A percentile compares a stretch with the other conserved stretches of the same genome.
Evolutionary conservation across 2,113 vertebrate species (phyloP).

Genomic region (Saimiri boliviensis): DNA sequence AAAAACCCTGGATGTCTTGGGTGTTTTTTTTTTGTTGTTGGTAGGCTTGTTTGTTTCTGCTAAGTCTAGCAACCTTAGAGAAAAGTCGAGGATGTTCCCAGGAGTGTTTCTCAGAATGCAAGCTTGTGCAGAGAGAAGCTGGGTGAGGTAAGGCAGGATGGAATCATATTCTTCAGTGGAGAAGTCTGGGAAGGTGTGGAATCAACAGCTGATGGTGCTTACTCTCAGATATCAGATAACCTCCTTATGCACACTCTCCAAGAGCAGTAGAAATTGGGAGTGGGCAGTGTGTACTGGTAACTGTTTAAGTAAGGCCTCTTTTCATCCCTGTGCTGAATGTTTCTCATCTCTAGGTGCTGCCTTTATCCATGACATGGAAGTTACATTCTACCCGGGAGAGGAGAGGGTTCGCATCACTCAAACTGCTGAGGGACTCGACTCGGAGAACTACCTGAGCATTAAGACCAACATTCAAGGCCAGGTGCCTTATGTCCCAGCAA

Average conservation of each 20-base stretch:
- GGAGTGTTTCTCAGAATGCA: background rate
- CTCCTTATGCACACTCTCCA: background rate
- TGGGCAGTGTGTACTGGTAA: background rate
- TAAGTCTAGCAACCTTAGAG: background rate
- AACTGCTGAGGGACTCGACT: constrained; percentile 89
- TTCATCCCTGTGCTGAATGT: background rate
- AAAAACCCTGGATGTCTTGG: background rate
- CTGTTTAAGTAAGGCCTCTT: background rate
- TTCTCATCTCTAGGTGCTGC: constrained; percentile 86
- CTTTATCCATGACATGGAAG: constrained; percentile 90
- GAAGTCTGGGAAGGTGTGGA: background rate
- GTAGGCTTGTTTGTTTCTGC: background rate
- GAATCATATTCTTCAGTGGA: background rate
- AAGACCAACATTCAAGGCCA: constrained; percentile 89
- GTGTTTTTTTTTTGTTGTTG: background rate
- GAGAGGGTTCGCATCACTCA: constrained; percentile 90
- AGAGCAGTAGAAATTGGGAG: background rate
- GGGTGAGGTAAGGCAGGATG: background rate
- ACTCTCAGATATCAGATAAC: background rate
- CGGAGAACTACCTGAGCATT: constrained; percentile 91
- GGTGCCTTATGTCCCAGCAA: constrained; percentile 88
- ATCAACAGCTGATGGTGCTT: background rate
- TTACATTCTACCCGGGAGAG: constrained; percentile 91
- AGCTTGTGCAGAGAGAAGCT: background rate
- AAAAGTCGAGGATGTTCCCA: background rate